Evolutionary conservation across 2,113 vertebrate species (phyloP), one percentile per base, ranked within the genome.

Genomic region (Misgurnus mizolepis): DNA sequence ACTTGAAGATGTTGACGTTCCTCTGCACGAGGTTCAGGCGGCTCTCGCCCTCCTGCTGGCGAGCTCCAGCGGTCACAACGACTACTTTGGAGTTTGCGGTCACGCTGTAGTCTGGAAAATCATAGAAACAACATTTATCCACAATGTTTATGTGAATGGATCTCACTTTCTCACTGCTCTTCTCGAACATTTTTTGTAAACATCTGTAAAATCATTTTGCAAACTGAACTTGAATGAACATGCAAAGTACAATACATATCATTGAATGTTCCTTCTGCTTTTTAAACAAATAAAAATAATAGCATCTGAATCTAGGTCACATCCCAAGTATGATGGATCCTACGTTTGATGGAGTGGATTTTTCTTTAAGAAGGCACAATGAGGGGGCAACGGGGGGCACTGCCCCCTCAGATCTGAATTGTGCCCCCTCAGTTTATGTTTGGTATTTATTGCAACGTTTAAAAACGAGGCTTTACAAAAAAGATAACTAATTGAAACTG

Each of bases 1-100:
- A 98, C 89, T 99, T 99, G 87, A 99, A 98, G 94, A 99, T 99
- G 88, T 98, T 97, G 83, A 99, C 96, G 0, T 99, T 99, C 73
- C 98, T 95, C 92, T 99, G 97, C 66, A 99, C 98, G 92, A 99
- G 71, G 88, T 99, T 99, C 14, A 99, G 94, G 15, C 97, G 96
- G 89, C 97, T 99, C 89, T 99, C 98, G 67, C 98, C 98, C 87
- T 99, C 98, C 45, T 98, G 96, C 89, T 99, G 98, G 70, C 97
- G 96, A 45, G 97, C 98, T 2, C 98, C 98, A 12, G 98, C 98
- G 0, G 98, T 99, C 89, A 99, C 90, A 61, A 99, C 95, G 66
- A 99, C 98, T 86, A 99, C 91, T 89, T 93, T 96, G 82, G 98
- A 99, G 90, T 97, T 93, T 56, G 97, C 97, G 0, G 96, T 99